Conservation (phyloP, 2,797 vertebrate genomes). For the Mus spretus region DNA sequence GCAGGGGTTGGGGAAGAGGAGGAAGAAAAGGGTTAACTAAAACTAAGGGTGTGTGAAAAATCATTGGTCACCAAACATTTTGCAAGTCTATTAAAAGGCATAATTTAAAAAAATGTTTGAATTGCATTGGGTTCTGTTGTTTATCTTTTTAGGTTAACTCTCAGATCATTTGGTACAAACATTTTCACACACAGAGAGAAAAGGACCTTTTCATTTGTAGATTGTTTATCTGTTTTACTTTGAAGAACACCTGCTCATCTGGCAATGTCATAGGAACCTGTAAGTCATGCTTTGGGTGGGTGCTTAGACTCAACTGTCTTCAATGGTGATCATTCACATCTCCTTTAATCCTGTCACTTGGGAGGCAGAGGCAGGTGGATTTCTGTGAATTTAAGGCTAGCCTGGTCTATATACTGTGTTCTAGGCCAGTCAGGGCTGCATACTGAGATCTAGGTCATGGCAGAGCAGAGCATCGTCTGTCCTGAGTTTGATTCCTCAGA, state of each 20-base stretch:
- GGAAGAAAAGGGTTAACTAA: neutral
- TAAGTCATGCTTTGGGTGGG: neutral
- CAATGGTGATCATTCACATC: no score
- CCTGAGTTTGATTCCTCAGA: neutral
- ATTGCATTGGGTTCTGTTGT: neutral
- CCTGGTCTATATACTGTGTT: neutral
- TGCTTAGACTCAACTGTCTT: neutral
- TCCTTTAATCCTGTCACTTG: neutral
- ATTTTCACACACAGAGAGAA: neutral
- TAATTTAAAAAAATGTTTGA: slow-evolving; percentile 2
- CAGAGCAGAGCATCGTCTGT: neutral
- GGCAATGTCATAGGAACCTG: neutral
- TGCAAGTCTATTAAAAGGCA: neutral
- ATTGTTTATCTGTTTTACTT: neutral
- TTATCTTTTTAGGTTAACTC: neutral
- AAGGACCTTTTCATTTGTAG: neutral
- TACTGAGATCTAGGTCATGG: neutral
- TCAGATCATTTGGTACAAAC: neutral
- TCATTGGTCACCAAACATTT: neutral
- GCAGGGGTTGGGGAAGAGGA: neutral
- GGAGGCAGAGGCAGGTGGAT: neutral
- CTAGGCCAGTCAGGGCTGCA: neutral
- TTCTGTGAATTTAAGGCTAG: neutral
- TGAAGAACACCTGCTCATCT: neutral
- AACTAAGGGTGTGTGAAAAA: neutral